Evolutionary conservation across 1,140 invertebrate species (phyloP).

Genomic region (Zaprionus inermis): DNA sequence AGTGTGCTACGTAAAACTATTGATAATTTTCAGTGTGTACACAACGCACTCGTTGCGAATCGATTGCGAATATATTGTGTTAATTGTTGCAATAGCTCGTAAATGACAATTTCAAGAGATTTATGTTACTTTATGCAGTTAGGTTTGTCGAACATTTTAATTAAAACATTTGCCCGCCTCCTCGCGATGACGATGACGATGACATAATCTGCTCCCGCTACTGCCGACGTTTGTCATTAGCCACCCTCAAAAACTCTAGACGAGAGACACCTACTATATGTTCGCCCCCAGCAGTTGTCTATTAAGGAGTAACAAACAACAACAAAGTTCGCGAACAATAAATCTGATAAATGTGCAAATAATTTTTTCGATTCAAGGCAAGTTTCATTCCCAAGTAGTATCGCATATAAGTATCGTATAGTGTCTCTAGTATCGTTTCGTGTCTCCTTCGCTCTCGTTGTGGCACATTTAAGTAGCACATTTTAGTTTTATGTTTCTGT

Average conservation of each 20-base stretch:
- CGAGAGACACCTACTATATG: slow-evolving; percentile 45
- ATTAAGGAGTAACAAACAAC: slow-evolving; percentile 25
- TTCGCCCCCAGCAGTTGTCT: slow-evolving; percentile 47
- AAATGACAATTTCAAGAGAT: slow-evolving; percentile 52
- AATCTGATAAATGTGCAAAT: slow-evolving; percentile 68
- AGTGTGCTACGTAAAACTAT: neutral
- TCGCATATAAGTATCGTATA: neutral
- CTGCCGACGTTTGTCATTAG: slow-evolving; percentile 36
- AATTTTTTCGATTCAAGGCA: slow-evolving; percentile 61
- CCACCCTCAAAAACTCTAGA: slow-evolving; percentile 55
- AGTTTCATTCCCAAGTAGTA: slow-evolving; percentile 31
- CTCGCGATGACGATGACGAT: slow-evolving; percentile 37
- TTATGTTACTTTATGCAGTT: slow-evolving; percentile 24
- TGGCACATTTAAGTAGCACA: slow-evolving; percentile 63
- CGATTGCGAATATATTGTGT: slow-evolving; percentile 68
- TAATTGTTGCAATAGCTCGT: slow-evolving; percentile 52
- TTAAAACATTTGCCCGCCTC: slow-evolving; percentile 58
- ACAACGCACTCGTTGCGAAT: slow-evolving; percentile 3
- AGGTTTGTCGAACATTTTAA: slow-evolving; percentile 64
- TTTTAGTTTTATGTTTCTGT: slow-evolving; percentile 65
- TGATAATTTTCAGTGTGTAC: neutral
- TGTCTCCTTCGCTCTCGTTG: slow-evolving; percentile 3
- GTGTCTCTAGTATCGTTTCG: neutral
- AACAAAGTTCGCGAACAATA: slow-evolving; percentile 50
- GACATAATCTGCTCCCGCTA: slow-evolving; percentile 60